A percentile compares a stretch with the other conserved stretches of the same genome.
Evolutionary conservation across 2,888 invertebrate species (phyloP).

Genomic region (Ephialtes manifestator): DNA sequence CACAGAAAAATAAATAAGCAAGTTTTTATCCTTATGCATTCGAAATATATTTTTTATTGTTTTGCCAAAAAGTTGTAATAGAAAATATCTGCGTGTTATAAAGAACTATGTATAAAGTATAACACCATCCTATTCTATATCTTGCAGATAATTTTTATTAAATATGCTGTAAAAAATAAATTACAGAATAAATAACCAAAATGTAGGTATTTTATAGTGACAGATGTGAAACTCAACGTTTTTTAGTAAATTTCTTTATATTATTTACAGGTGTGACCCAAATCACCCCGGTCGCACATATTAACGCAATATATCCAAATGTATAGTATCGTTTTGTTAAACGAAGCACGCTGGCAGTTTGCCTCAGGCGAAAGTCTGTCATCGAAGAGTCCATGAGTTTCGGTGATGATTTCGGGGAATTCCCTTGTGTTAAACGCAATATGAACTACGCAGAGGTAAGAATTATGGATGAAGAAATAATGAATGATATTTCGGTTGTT

Average conservation of each 20-base stretch:
- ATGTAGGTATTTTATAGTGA: too few relatives aligned
- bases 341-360: constrained; percentile 9
- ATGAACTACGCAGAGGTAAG: constrained; percentile 6
- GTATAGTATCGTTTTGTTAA: neutral
- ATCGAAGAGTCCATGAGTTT: constrained; percentile 12
- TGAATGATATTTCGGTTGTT: neutral
- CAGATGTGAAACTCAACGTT: too few relatives aligned
- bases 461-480: neutral
- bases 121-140: too few relatives aligned
- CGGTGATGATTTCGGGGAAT: constrained; percentile 13
- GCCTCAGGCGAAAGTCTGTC: constrained; percentile 16
- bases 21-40: too few relatives aligned
- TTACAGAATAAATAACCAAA: too few relatives aligned
- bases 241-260: neutral
- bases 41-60: too few relatives aligned
- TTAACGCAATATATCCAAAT: neutral
- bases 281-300: neutral
- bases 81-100: too few relatives aligned
- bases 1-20: too few relatives aligned
- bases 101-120: too few relatives aligned
- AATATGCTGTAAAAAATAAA: too few relatives aligned
- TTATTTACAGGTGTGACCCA: neutral
- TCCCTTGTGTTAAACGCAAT: neutral
- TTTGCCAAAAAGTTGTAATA: too few relatives aligned
- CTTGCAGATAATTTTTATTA: too few relatives aligned